phyloP scores from a whole-genome alignment of 2,113 vertebrate species.

The Tragulus kanchil region DNA sequence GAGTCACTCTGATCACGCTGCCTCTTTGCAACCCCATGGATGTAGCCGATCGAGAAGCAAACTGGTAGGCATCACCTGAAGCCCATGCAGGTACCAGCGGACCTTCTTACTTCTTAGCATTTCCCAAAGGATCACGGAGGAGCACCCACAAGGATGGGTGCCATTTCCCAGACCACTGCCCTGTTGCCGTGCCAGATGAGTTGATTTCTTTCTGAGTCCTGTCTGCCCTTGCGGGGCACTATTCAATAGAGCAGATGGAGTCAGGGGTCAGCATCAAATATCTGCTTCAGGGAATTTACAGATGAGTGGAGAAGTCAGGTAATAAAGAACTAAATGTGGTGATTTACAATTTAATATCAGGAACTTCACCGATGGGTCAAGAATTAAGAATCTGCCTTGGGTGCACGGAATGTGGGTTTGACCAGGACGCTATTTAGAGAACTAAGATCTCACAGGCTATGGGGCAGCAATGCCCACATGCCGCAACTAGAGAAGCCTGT shows the following conservation, averaged over 20 bases:
- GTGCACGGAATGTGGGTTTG: too few species aligned
- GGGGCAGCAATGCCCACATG: too few species aligned
- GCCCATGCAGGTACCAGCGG: not conserved
- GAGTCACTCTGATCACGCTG: fast-evolving
- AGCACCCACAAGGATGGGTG: not conserved
- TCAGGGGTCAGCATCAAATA: not conserved
- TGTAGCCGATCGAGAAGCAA: not conserved
- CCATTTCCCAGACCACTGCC: not conserved
- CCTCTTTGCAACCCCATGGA: not conserved
- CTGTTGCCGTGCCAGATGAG: not conserved
- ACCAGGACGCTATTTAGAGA: too few species aligned
- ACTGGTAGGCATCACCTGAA: not conserved
- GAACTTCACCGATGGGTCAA: not conserved
- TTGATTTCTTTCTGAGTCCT: not conserved
- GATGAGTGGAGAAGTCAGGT: not conserved
- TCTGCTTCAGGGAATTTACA: not conserved
- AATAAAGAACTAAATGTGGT: too few species aligned
- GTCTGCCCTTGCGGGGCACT: too few species aligned
- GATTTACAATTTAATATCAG: not conserved
- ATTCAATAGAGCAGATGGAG: not conserved
- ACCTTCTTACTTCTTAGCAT: too few species aligned
- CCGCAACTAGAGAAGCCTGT: too few species aligned
- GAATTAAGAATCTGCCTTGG: not conserved
- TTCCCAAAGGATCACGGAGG: not conserved
- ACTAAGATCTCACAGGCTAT: too few species aligned